phyloP scores from a whole-genome alignment of 1,140 invertebrate genomes.

The Neoseiulus cucumeris region DNA sequence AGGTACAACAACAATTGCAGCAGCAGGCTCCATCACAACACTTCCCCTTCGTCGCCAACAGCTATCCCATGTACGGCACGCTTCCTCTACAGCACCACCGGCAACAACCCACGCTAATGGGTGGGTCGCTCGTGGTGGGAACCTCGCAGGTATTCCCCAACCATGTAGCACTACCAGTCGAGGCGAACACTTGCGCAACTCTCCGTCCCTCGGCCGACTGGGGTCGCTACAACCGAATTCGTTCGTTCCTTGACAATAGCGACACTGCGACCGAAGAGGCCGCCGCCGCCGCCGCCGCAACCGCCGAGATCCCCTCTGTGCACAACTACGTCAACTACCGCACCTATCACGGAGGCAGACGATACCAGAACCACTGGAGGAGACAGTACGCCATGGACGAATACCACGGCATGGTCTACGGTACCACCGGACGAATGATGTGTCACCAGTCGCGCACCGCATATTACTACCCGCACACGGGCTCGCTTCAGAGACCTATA shows the following conservation, averaged over 20 bases:
- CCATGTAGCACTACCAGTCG: background rate
- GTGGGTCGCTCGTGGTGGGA: background rate
- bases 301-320: background rate
- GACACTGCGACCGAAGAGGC: background rate
- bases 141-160: constrained; percentile 3
- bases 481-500: background rate
- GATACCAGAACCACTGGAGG: constrained; percentile 2
- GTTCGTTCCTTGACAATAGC: constrained; percentile 1
- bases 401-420: constrained; percentile 1
- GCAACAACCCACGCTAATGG: background rate
- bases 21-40: background rate
- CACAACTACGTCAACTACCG: constrained; percentile 9
- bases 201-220: background rate
- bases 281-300: background rate
- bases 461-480: constrained; percentile 1
- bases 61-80: constrained; percentile 7
- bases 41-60: background rate
- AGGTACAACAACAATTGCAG: background rate
- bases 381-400: constrained; percentile 11
- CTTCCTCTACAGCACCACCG: background rate
- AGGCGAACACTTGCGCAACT: background rate
- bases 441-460: background rate
- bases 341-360: background rate
- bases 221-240: constrained; percentile 2
- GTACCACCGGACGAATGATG: background rate